Evolutionary conservation across 2,888 invertebrate genomes (phyloP), one percentile per base, ranked within the genome.

Genomic region (Athalia rosae): DNA sequence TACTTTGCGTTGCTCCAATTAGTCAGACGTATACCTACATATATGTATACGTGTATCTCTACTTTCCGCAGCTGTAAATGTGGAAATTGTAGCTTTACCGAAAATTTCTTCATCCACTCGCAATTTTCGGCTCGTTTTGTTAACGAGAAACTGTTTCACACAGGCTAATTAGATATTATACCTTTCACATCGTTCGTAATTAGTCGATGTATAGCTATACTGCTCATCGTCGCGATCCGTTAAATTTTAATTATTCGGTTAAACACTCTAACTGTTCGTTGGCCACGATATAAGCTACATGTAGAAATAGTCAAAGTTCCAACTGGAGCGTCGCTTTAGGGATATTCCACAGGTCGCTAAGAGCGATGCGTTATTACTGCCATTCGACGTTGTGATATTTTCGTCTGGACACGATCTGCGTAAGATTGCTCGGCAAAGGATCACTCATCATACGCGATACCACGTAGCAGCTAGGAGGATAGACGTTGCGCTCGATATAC

Each of bases 231-330:
- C 9, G 50, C 13, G n/a, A 43, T 5, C 71, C 56, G 71, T 71
- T 71, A 71, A 71, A 71, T n/a, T 56, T 58, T 45, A 7, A 71
- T 58, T 71, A 11, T 58, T 13, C 58, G 56, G 15, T 45, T 58
- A 13, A 71, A 58, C 69, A 45, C 45, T 58, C 45, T 58, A 71
- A 71, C 69, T 56, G 69, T 71, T 41, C 45, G 8, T 9, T 69
- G 13, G 56, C 28, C 58, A 71, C 43, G 56, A 71, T 61, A 11
- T 9, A 41, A 7, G 41, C 8, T 43, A 4, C 28, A 62, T 6
- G 45, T 63, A 4, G 13, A 3, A 43, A 11, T 63, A 41, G 5
- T 28, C 8, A 8, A 4, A 63, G 4, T 3, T 43, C 5, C n/a
- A 28, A 28, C 28, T 28, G 28, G 28, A 66, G n/a, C 66, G n/a